phyloP scores from a whole-genome alignment of 2,888 invertebrate species.

The Eristalis pertinax region DNA sequence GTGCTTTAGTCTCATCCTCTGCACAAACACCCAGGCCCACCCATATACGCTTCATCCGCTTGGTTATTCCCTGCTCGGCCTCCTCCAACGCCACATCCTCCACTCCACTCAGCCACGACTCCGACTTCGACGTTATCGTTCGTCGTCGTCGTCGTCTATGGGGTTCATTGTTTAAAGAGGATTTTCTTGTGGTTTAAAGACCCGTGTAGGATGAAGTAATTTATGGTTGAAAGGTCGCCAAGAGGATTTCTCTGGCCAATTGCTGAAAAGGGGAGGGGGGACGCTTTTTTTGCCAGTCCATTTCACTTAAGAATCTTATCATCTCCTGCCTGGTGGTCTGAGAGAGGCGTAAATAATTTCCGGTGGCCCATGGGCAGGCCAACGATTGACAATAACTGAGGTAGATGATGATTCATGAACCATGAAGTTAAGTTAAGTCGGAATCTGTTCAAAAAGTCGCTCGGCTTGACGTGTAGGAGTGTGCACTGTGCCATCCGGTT shows the following conservation, averaged over 20 bases:
- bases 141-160: not conserved
- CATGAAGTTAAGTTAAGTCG: not conserved
- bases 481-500: not conserved
- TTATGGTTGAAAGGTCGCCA: slow-evolving; percentile 32
- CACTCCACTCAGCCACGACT: too few relatives aligned
- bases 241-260: slow-evolving; percentile 16
- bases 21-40: too few relatives aligned
- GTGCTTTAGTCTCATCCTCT: not conserved
- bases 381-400: not conserved
- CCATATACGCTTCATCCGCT: not conserved
- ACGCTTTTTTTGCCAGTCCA: slow-evolving; percentile 2
- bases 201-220: slow-evolving; percentile 33
- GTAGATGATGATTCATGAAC: not conserved
- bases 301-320: slow-evolving; percentile 34
- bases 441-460: not conserved
- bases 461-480: not conserved
- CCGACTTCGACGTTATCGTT: not conserved
- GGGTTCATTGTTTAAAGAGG: slow-evolving; percentile 33
- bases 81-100: not conserved
- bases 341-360: not conserved
- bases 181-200: slow-evolving; percentile 47
- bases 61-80: not conserved
- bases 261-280: not conserved
- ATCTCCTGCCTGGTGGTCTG: not conserved
- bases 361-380: not conserved